Base-by-base conservation (phyloP, 2,888 invertebrate species). In the Orchestes rusci region DNA sequence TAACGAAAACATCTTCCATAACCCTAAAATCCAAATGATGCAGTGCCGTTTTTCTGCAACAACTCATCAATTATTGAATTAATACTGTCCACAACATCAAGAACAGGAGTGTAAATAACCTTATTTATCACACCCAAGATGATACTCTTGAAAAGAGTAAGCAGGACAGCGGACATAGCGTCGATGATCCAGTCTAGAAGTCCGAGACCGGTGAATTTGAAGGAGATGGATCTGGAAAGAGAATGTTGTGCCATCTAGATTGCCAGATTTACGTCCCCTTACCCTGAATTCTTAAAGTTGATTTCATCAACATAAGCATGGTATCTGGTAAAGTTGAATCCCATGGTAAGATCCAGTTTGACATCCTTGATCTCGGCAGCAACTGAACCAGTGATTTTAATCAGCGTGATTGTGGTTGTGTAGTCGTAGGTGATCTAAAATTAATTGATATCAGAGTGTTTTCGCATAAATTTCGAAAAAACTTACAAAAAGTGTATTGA, bases 381-480 rank as follows among this genome's bases (percentile, higher is more conserved):
- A 36, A 76, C 67, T 13, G 69, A 69, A 17, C 77, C 77, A 1
- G 66, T 69, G 8, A 75, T 73, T 1, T 75, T 74, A 19, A 75
- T 53, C 48, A 71, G 67, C 72, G 75, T 72, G 40, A 73, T 70
- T 57, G 72, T 58, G n/a, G 72, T 71, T 39, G 69, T 60, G 57
- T 75, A 76, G 39, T 64, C 66, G 63, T 74, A 76, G 19, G 64
- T 52, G 54, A 75, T 70, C 75, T 76, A 59, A 42, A 70, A 65
- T 56, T 13, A 23, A 7, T 23, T 10, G 7, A n/a, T n/a, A n/a
- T n/a, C n/a, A n/a, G n/a, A n/a, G n/a, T n/a, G n/a, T n/a, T n/a
- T n/a, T n/a, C n/a, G n/a, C n/a, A n/a, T n/a, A n/a, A n/a, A n/a
- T n/a, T n/a, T n/a, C n/a, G n/a, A n/a, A n/a, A n/a, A n/a, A n/a